Evolutionary conservation across 64 coral and sea anemone species (phyloP), one percentile per base, ranked within the genome.

Genomic region (Stichodactyla helianthus): DNA sequence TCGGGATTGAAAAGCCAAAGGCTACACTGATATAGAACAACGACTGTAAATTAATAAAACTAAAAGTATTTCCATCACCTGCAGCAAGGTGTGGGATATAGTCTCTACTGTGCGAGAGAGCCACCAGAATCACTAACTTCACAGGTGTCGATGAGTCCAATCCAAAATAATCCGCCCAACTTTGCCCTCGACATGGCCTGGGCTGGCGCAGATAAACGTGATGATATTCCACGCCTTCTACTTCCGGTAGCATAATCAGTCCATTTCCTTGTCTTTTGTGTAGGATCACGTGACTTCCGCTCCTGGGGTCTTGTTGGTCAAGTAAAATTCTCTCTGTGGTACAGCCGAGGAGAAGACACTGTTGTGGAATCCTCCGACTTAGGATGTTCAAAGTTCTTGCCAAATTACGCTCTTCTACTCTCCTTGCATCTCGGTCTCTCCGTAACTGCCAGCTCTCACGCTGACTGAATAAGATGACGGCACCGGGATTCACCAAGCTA

Each of bases 391-490:
- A 90, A 11, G 91, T 92, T 55, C 91, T 57, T 26, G 89, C 94
- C 19, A 96, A 59, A 25, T 89, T 84, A 54, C 94, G 79, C 9
- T 96, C 94, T 71, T 96, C 94, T 19, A 63, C 55, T 55, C 85
- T 87, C 4, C 88, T 62, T 35, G 79, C 77, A 59, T 89, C 87
- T 52, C 77, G 88, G 12, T 96, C 91, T 83, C 94, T 84, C 12
- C 91, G 79, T 16, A 89, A 61, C 68, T 86, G 87, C 94, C 94
- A 96, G 4, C 91, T 87, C 44, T 96, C 94, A 9, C 88, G 85
- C 59, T 96, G 94, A 23, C 85, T 96, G 51, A 96, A 90, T 26
- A 90, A 61, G 15, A 96, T 80, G 6, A 92, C 92, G 55, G 90
- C 57, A 51, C 55, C 84, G 1, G 91, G 88, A 51, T 89, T 65